Base-by-base conservation (phyloP, 2,888 invertebrate genomes). In the Quadroppia sp. region DNA sequence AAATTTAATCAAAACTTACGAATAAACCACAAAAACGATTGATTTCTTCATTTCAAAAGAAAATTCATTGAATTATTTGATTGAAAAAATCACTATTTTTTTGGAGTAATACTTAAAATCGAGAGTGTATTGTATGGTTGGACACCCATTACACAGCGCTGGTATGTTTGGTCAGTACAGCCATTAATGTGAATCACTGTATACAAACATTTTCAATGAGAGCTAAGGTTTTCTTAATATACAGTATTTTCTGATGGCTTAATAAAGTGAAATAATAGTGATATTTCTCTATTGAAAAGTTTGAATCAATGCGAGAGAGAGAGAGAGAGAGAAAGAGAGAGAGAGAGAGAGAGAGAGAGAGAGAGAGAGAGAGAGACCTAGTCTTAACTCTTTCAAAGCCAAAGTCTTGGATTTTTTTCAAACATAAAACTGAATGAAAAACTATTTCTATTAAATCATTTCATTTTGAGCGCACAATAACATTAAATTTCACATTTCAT, bases 391-490 rank as follows among this genome's bases (percentile, higher is more conserved):
- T 50, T 23, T 50, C 15, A n/a, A n/a, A 45, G n/a, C 6, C n/a
- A 23, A 50, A 50, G 20, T 50, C n/a, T 50, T n/a, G 20, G 50
- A 7, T 23, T 17, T 50, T 50, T 50, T 50, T 50, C 50, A 20
- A 23, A 23, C 45, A n/a, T 50, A n/a, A 50, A 50, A 50, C 20
- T 50, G 50, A 50, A 50, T 50, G 50, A 50, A 50, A 50, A 50
- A 50, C 50, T 50, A 50, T 50, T 45, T 50, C 50, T 50, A 50
- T 50, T 50, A 50, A 50, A 50, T 50, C 50, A 50, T 50, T 50
- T 50, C 50, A 50, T 50, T 50, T 50, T 50, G 13, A 23, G 11
- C 50, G 2, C 50, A 20, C n/a, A 20, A 50, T 50, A 50, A 50
- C 50, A 50, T 50, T 50, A 50, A 20, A 45, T 45, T 45, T 45